A percentile compares a stretch with the other conserved stretches of the same genome.
Conservation (phyloP, 1,140 invertebrate genomes). For the Venustaconcha ellipsiformis region DNA sequence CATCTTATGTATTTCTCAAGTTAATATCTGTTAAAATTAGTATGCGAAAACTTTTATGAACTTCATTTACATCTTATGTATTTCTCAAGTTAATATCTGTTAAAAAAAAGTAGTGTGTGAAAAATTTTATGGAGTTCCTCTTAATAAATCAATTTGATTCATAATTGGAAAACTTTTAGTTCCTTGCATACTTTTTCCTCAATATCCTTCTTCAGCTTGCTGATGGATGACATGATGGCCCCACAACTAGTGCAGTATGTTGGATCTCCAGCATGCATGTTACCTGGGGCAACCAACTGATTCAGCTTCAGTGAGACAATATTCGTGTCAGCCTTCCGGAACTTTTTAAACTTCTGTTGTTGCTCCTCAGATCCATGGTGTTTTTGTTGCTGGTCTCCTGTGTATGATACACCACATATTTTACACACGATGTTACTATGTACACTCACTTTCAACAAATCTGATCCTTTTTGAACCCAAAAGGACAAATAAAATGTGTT, state of each 20-base stretch:
- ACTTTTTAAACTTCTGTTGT: not conserved
- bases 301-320: slow-evolving; percentile 61
- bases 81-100: too few relatives aligned
- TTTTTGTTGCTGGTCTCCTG: too few relatives aligned
- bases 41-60: not conserved
- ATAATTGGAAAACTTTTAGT: not conserved
- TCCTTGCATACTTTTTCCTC: slow-evolving; percentile 42
- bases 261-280: slow-evolving; percentile 66
- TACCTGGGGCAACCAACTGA: slow-evolving; percentile 54
- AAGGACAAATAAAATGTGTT: too few relatives aligned
- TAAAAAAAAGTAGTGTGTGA: too few relatives aligned
- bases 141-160: too few relatives aligned
- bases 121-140: too few relatives aligned
- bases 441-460: too few relatives aligned
- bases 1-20: not conserved
- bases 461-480: too few relatives aligned
- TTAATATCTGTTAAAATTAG: not conserved
- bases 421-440: too few relatives aligned
- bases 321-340: slow-evolving; percentile 63
- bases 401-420: too few relatives aligned
- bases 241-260: slow-evolving; percentile 52
- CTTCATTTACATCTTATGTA: too few relatives aligned
- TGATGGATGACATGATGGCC: slow-evolving; percentile 60
- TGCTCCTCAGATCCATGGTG: too few relatives aligned
- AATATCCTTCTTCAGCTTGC: slow-evolving; percentile 36